phyloP scores from a whole-genome alignment of 2,113 vertebrate species.

The Podilymbus podiceps region DNA sequence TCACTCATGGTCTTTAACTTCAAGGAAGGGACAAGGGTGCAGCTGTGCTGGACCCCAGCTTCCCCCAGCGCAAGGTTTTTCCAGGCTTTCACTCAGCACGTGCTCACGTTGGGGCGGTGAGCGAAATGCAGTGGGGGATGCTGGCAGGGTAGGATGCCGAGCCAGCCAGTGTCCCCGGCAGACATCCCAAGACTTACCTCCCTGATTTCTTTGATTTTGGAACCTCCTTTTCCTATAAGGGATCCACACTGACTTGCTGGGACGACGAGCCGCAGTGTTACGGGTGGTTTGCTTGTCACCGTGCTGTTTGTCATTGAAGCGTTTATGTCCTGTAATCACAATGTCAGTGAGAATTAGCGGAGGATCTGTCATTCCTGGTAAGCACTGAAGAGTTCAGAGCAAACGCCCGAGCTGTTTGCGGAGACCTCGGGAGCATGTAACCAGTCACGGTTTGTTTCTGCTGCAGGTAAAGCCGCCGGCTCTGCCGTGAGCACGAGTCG shows the following conservation, averaged over 20 bases:
- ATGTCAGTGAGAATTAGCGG: background rate
- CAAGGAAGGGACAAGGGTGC: background rate
- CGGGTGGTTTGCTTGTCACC: conserved; percentile 90
- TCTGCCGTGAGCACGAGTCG: accelerated
- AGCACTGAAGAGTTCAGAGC: background rate
- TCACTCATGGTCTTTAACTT: accelerated
- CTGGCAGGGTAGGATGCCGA: background rate
- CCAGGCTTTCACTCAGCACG: background rate
- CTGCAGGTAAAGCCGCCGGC: background rate
- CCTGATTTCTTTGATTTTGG: conserved; percentile 95
- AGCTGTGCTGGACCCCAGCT: background rate
- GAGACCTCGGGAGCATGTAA: background rate
- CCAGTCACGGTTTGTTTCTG: background rate
- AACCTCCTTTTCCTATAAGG: conserved; percentile 93
- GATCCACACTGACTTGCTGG: conserved; percentile 92
- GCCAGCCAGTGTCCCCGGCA: background rate
- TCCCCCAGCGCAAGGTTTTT: background rate
- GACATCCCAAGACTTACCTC: conserved; percentile 77
- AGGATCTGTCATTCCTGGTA: background rate
- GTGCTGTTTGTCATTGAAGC: conserved; percentile 91
- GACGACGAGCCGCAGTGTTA: conserved; percentile 89
- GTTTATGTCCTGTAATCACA: conserved; percentile 85
- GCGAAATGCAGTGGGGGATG: background rate
- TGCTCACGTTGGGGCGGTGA: accelerated
- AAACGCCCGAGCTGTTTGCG: background rate